Evolutionary conservation across 2,797 vertebrate genomes (phyloP).

Genomic region (Danio albolineatus): DNA sequence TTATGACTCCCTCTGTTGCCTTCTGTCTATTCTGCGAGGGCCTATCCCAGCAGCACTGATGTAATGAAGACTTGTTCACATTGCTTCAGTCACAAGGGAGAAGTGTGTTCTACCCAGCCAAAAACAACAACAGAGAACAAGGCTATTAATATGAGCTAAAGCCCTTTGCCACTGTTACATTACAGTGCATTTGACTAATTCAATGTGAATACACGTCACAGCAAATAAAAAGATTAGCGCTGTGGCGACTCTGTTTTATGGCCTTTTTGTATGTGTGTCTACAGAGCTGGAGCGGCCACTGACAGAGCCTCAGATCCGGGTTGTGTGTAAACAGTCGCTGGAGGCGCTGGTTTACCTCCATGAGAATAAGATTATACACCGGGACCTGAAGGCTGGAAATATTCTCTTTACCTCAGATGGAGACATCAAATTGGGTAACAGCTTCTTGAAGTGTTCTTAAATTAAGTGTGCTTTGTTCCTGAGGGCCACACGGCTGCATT

Average conservation of each 20-base stretch:
- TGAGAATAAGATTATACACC: slow-evolving; percentile 97
- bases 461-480: not conserved
- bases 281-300: slow-evolving; percentile 95
- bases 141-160: slow-evolving; percentile 6
- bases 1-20: slow-evolving; percentile 45
- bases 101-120: slow-evolving; percentile 20
- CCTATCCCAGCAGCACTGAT: slow-evolving; percentile 15
- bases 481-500: not conserved
- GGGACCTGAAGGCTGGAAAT: slow-evolving; percentile 98
- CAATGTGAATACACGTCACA: not conserved
- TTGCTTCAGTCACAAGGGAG: slow-evolving; percentile 23
- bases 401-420: slow-evolving; percentile 95
- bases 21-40: slow-evolving; percentile 19
- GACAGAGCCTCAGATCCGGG: slow-evolving; percentile 97
- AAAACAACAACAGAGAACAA: slow-evolving; percentile 24
- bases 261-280: slow-evolving; percentile 37
- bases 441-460: not conserved
- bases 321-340: slow-evolving; percentile 95
- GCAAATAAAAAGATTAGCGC: not conserved
- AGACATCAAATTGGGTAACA: slow-evolving; percentile 95
- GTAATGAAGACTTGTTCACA: slow-evolving; percentile 27
- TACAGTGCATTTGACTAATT: slow-evolving; percentile 16
- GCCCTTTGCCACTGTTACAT: not conserved
- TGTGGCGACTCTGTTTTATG: slow-evolving; percentile 15
- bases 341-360: slow-evolving; percentile 95